These are phyloP conservation scores for Cantharis rufa DNA, from an alignment of 2,888 invertebrate species.

Conservation along the genomic window DNA sequence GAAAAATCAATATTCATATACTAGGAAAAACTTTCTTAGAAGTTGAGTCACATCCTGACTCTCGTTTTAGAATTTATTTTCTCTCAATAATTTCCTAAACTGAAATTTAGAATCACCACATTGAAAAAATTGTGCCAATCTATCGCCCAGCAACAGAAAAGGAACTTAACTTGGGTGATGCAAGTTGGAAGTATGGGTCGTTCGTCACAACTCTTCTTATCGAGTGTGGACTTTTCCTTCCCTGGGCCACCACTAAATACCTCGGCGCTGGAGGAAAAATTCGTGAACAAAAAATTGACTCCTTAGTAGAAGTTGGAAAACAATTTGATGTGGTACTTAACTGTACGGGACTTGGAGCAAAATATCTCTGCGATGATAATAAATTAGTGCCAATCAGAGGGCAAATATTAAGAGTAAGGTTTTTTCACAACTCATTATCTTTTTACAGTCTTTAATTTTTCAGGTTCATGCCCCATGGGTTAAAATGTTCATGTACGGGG, in stretches of 20 bases:
- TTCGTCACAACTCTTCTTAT: constrained; percentile 80
- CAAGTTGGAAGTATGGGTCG: constrained; percentile 81
- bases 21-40: background rate
- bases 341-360: constrained; percentile 85
- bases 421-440: background rate
- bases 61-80: background rate
- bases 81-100: background rate
- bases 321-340: constrained; percentile 78
- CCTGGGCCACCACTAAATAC: constrained; percentile 75
- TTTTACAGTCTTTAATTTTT: constrained; percentile 6
- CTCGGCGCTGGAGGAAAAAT: constrained; percentile 67
- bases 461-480: constrained; percentile 86
- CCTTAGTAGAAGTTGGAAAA: constrained; percentile 63
- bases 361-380: constrained; percentile 73
- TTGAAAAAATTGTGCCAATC: constrained; percentile 76
- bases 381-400: constrained; percentile 81
- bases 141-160: constrained; percentile 72
- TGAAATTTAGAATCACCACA: constrained; percentile 67
- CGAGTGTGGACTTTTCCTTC: constrained; percentile 74
- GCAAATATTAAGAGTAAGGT: constrained; percentile 73
- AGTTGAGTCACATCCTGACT: background rate
- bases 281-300: constrained; percentile 60
- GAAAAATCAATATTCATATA: background rate
- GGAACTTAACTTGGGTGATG: constrained; percentile 75
- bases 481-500: constrained; percentile 85